A percentile compares a stretch with the other conserved stretches of the same genome.
Conservation (phyloP, 2,888 invertebrate species). For the Rhaphigaster nebulosa region DNA sequence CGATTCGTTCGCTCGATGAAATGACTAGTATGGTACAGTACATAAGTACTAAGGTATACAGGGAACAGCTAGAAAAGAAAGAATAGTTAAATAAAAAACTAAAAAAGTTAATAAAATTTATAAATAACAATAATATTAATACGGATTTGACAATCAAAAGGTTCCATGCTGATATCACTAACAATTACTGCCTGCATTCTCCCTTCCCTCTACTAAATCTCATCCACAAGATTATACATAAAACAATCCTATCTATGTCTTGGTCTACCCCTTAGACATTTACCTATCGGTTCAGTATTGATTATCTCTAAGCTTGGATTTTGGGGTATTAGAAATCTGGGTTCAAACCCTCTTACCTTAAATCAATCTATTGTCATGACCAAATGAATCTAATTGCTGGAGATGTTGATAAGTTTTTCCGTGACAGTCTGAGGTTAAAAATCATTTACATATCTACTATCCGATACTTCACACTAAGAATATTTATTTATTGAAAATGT, state of each 20-base stretch:
- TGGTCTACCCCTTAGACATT: too few species aligned
- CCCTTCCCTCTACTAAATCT: too few species aligned
- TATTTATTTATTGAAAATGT: too few species aligned
- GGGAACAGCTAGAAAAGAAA: constrained; percentile 14
- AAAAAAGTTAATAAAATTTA: neutral
- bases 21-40: constrained; percentile 28
- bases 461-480: too few species aligned
- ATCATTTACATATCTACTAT: too few species aligned
- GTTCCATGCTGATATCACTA: too few species aligned
- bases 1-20: constrained; percentile 54
- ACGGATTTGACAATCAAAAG: neutral
- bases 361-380: neutral
- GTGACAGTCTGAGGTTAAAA: too few species aligned
- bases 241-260: neutral
- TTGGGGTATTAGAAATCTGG: neutral
- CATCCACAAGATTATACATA: neutral
- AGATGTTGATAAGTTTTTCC: neutral
- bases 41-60: constrained; percentile 17
- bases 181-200: too few species aligned
- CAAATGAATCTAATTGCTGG: neutral
- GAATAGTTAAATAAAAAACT: neutral
- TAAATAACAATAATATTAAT: neutral
- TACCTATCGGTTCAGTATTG: neutral
- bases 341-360: neutral
- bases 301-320: too few species aligned